A percentile compares a stretch with the other conserved stretches of the same genome.
phyloP scores from a whole-genome alignment of 1,140 invertebrate genomes.

The Sitobion miscanthi region DNA sequence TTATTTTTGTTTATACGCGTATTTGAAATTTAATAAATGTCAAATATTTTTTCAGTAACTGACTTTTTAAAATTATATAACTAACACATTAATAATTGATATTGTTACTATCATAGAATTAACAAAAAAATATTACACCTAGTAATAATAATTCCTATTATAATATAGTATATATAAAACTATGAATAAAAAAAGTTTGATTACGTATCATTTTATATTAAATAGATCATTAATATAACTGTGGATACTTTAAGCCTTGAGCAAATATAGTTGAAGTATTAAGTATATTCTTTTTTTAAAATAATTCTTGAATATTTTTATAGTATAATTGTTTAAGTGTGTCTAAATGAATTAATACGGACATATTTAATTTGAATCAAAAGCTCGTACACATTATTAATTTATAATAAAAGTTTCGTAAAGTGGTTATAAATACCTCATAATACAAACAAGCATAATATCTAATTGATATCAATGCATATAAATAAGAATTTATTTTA shows the following conservation, averaged over 20 bases:
- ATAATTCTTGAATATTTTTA: background rate
- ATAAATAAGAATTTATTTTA: background rate
- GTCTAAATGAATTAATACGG: background rate
- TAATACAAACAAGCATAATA: background rate
- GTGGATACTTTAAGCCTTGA: no score
- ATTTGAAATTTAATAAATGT: conserved; percentile 32
- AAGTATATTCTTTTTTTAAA: background rate
- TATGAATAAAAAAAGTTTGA: background rate
- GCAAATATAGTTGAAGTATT: background rate
- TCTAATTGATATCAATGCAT: background rate
- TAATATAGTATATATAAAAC: background rate
- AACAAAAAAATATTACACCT: background rate
- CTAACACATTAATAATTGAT: background rate
- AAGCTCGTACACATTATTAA: background rate
- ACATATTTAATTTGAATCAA: background rate
- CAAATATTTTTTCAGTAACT: background rate
- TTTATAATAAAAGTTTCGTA: background rate
- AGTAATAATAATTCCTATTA: background rate
- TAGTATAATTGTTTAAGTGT: background rate
- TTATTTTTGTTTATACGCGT: background rate
- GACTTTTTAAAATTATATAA: background rate
- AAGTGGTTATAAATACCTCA: background rate
- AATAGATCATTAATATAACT: no score
- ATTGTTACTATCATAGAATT: background rate
- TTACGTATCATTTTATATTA: background rate